Base-by-base conservation (phyloP, 2,113 vertebrate genomes). In the Ctenodactylus gundi region DNA sequence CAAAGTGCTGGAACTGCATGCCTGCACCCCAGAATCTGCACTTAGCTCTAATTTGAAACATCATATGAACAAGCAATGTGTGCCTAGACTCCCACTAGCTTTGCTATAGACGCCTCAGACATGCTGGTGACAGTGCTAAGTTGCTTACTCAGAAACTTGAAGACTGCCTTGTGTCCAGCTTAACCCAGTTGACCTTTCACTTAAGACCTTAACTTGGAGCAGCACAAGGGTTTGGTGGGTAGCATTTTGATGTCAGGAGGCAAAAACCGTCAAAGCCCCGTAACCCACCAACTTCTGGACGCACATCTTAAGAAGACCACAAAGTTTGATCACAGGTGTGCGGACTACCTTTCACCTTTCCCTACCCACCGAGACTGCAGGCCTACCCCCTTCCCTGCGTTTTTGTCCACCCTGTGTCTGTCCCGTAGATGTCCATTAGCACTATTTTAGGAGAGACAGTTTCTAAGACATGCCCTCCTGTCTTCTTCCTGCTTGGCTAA, bases 301-400 rank as follows among this genome's bases (percentile, higher is more conserved):
- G 3, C 4, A 6, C 6, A 6, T 0, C 18, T 29, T 6, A 8
- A 4, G 10, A 20, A 44, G 15, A 41, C 8, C 27, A 2, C 29
- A 51, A 80, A 36, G n/a, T n/a, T 21, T 53, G 9, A 25, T 1
- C 8, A 17, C 39, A 14, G 27, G 44, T 17, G 44, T 9, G 13
- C 46, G 6, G 23, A 49, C 25, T 17, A 21, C 20, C 11, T 9
- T 23, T 46, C 41, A 58, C 39, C 49, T 60, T 58, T 7, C 41
- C 21, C 29, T 57, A 14, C 65, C 53, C 55, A 27, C 39, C 31
- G 12, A 44, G 41, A 51, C 31, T 46, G 23, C 49, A 34, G 18
- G 27, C 6, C 29, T 20, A 23, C 20, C 39, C 39, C n/a, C 4
- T 13, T 25, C 68, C 21, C 23, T 41, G 27, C 25, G 8, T 25